Evolutionary conservation across 2,888 invertebrate species (phyloP), one percentile per base, ranked within the genome.

Genomic region (Mythimna albipuncta): DNA sequence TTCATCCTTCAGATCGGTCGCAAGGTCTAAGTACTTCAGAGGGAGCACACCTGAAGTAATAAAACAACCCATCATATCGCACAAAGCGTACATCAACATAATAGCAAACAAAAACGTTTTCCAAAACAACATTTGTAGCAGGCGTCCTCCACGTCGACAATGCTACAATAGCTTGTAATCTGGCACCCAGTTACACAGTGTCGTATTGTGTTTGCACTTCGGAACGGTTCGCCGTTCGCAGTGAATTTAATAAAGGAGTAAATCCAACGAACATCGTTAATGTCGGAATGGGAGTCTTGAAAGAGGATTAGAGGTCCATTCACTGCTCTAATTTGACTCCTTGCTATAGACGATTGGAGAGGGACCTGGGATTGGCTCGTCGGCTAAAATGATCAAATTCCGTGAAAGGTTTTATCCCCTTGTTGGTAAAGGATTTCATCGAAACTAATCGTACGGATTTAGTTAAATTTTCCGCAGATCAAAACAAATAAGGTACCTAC

Each of bases 241-340:
- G 73, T 84, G 83, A 87, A 85, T 86, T 89, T 89, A 89, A 88
- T 91, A 88, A 88, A 87, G 86, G 86, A 88, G 85, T 87, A 89
- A 88, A 88, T 89, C 87, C 86, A 80, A 76, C 82, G 77, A 77
- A 78, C 84, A 72, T 85, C 89, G 86, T 88, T 89, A 90, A 89
- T 85, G 89, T 85, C 78, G 86, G 81, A 89, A 87, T 86, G 85
- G 86, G 83, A 87, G 83, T 86, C 85, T 86, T 82, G 86, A 85
- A 87, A 87, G 86, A 89, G 88, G 88, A 89, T 90, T 89, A 89
- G 86, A 85, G 86, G 83, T 87, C 87, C 86, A 88, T 90, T 89
- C 89, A 87, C 84, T 82, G 84, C 84, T 88, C 87, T 89, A 88
- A 90, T 88, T 90, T 89, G 87, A 88, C 85, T 89, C 87, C 88